Percentiles rank a stretch among this genome's conserved stretches.
These are phyloP conservation scores for Stenchaetothrips biformis DNA, from an alignment of 2,888 invertebrate genomes.

Conservation along the genomic window DNA sequence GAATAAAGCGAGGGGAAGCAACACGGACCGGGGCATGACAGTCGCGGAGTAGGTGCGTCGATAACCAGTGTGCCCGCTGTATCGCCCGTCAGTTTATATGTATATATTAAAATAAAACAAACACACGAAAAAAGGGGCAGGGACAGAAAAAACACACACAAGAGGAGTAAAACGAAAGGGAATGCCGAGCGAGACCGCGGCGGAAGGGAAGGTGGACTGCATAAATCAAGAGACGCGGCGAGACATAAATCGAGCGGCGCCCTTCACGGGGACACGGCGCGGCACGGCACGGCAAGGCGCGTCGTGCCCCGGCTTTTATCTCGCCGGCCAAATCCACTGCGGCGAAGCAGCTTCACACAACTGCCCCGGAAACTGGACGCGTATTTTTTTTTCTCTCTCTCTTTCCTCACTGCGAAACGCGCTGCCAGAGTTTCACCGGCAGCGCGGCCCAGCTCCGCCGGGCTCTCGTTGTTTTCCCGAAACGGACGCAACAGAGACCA, in stretches of 20 bases:
- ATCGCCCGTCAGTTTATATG: background rate
- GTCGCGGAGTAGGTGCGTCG: background rate
- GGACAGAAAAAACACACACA: background rate
- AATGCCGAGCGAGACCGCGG: background rate
- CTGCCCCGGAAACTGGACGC: no score
- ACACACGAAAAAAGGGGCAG: background rate
- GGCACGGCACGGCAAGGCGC: background rate
- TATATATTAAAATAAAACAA: background rate
- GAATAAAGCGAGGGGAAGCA: no score
- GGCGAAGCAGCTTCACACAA: no score
- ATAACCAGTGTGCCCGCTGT: background rate
- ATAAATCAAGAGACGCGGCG: no score
- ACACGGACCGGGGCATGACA: background rate
- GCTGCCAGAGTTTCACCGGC: no score
- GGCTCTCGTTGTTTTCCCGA: no score
- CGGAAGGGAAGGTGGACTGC: background rate
- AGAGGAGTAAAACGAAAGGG: background rate
- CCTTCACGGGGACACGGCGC: background rate
- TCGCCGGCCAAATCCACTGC: background rate
- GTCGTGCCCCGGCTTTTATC: background rate
- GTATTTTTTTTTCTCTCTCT: no score
- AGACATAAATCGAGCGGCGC: background rate
- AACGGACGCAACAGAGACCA: no score
- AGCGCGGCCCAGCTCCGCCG: no score
- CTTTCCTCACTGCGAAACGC: no score